Conservation (phyloP, 2,113 vertebrate genomes). For the Sinocyclocheilus grahami region DNA sequence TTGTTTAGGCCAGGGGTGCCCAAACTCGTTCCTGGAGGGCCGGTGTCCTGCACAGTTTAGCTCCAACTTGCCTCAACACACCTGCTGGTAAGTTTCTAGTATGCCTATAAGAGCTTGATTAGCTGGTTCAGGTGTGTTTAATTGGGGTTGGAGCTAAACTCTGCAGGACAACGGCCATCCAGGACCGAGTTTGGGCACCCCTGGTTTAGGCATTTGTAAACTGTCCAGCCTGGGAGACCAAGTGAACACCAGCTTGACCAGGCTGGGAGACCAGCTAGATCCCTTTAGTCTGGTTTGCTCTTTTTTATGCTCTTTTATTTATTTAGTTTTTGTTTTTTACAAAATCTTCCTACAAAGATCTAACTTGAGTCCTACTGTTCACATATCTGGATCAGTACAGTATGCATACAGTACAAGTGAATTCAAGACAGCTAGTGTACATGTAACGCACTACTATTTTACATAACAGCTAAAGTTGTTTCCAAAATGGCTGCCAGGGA, state of each 20-base stretch:
- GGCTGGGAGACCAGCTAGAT: too few relatives aligned
- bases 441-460: conserved; percentile 7
- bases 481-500: conserved; percentile 41
- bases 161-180: too few relatives aligned
- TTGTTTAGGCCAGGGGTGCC: background rate
- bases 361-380: background rate
- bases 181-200: too few relatives aligned
- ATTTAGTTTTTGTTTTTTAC: too few relatives aligned
- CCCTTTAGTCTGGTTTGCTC: background rate
- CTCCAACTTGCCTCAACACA: too few relatives aligned
- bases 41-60: too few relatives aligned
- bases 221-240: background rate
- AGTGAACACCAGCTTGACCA: background rate
- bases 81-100: too few relatives aligned
- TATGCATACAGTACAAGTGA: background rate
- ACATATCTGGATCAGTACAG: background rate
- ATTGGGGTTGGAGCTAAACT: too few relatives aligned
- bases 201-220: background rate
- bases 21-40: too few relatives aligned
- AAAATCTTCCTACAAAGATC: background rate
- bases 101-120: too few relatives aligned
- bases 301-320: too few relatives aligned
- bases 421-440: background rate
- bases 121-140: too few relatives aligned
- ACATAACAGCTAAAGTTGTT: conserved; percentile 17